phyloP scores from a whole-genome alignment of 2,113 vertebrate genomes.

The Psilopsiagon aymara region DNA sequence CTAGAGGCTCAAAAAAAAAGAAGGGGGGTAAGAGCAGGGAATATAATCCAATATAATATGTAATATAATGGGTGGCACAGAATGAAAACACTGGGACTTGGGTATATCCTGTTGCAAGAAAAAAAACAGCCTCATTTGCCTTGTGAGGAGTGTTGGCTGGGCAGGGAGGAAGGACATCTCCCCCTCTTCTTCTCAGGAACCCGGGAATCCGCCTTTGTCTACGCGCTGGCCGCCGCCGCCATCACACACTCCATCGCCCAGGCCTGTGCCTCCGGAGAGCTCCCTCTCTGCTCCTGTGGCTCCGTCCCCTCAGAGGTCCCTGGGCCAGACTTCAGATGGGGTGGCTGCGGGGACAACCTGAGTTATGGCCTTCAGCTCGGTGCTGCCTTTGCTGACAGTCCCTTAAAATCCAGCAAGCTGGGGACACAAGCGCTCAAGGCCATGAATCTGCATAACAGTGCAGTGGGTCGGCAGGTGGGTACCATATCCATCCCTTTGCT shows the following conservation, averaged over 20 bases:
- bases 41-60: not conserved
- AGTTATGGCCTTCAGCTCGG: conserved; percentile 79
- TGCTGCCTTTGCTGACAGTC: conserved; percentile 73
- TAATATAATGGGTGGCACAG: accelerated
- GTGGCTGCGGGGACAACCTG: conserved; percentile 81
- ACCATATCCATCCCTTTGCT: not conserved
- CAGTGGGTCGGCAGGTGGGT: conserved; percentile 64
- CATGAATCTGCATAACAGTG: conserved; percentile 79
- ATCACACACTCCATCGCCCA: conserved; percentile 70
- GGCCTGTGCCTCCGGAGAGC: conserved; percentile 75
- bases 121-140: accelerated
- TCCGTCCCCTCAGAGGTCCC: conserved; percentile 67
- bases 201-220: conserved; percentile 77
- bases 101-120: not conserved
- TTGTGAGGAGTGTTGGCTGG: not conserved
- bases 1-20: not conserved
- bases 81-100: not conserved
- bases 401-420: conserved; percentile 58
- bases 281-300: conserved; percentile 78
- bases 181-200: conserved; percentile 65
- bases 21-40: accelerated
- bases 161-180: not conserved
- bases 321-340: conserved; percentile 74
- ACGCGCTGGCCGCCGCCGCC: conserved; percentile 74
- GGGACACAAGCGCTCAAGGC: conserved; percentile 56